Evolutionary conservation across 2,888 invertebrate genomes (phyloP).

Genomic region (Halictus ligatus): DNA sequence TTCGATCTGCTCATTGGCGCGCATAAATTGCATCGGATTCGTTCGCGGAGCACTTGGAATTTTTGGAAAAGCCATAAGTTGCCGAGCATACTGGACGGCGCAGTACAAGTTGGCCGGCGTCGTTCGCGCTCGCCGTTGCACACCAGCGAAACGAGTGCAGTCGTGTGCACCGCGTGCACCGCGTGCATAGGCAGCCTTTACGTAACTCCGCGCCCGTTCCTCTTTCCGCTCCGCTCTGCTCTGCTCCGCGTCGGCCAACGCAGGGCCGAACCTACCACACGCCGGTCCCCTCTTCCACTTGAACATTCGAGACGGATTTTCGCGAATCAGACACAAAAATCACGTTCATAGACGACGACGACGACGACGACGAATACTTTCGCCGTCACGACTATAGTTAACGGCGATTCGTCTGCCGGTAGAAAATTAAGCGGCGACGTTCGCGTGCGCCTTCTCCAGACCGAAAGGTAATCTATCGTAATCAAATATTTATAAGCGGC

Average conservation of each 20-base stretch:
- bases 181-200: slow-evolving; percentile 67
- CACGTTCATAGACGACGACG: not conserved
- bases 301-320: not conserved
- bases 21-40: not conserved
- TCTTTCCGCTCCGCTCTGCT: slow-evolving; percentile 66
- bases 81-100: not conserved
- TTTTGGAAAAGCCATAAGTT: not conserved
- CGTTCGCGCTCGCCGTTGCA: slow-evolving; percentile 26
- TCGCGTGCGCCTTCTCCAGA: not conserved
- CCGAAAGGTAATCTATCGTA: slow-evolving; percentile 43
- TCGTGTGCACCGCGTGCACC: slow-evolving; percentile 36
- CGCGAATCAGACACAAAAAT: not conserved
- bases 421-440: slow-evolving; percentile 14
- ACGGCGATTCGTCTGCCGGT: slow-evolving; percentile 14
- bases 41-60: not conserved
- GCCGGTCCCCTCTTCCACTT: not conserved
- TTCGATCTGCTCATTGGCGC: no score
- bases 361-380: slow-evolving; percentile 32
- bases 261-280: slow-evolving; percentile 62
- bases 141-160: slow-evolving; percentile 62
- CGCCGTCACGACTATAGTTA: slow-evolving; percentile 33
- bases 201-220: slow-evolving; percentile 73
- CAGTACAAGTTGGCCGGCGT: slow-evolving; percentile 19
- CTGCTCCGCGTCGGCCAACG: slow-evolving; percentile 28
- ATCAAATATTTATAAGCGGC: slow-evolving; percentile 46